These are phyloP conservation scores for Doris montereyensis DNA, from an alignment of 2,888 invertebrate genomes.

Conservation along the genomic window DNA sequence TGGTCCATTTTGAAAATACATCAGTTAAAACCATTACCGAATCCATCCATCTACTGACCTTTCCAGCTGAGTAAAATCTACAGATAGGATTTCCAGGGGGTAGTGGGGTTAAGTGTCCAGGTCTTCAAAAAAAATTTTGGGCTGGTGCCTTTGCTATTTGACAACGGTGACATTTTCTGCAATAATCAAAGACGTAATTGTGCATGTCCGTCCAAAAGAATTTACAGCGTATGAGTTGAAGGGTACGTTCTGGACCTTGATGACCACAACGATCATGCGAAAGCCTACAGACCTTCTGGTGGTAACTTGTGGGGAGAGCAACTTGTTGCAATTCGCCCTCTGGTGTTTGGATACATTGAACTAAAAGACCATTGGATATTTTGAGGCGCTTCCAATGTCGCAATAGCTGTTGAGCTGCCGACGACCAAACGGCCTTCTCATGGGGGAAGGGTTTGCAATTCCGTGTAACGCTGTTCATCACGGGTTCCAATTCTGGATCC, in stretches of 20 bases:
- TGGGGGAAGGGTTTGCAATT: neutral
- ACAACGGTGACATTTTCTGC: slow-evolving; percentile 47
- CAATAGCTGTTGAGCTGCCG: too few species aligned
- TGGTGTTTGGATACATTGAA: neutral
- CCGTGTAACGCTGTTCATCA: too few species aligned
- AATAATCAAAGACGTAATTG: slow-evolving; percentile 41
- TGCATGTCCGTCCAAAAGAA: slow-evolving; percentile 50
- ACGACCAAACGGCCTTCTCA: too few species aligned
- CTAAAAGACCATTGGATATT: too few species aligned
- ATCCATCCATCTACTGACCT: neutral
- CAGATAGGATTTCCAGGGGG: slow-evolving; percentile 33
- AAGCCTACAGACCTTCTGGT: neutral
- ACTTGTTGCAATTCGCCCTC: neutral
- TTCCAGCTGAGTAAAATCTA: neutral
- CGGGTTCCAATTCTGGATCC: too few species aligned
- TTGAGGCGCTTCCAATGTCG: too few species aligned
- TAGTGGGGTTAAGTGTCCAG: slow-evolving; percentile 41
- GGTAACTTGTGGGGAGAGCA: slow-evolving; percentile 3
- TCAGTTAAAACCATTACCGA: slow-evolving; percentile 1
- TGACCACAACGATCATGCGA: slow-evolving; percentile 46
- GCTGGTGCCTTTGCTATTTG: neutral
- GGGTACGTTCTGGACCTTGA: slow-evolving; percentile 46
- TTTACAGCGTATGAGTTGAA: slow-evolving; percentile 34
- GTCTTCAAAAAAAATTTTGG: slow-evolving; percentile 6
- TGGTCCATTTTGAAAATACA: slow-evolving; percentile 1